A percentile compares a stretch with the other conserved stretches of the same genome.
Conservation (phyloP, 2,113 vertebrate genomes). For the Salvelinus fontinalis region DNA sequence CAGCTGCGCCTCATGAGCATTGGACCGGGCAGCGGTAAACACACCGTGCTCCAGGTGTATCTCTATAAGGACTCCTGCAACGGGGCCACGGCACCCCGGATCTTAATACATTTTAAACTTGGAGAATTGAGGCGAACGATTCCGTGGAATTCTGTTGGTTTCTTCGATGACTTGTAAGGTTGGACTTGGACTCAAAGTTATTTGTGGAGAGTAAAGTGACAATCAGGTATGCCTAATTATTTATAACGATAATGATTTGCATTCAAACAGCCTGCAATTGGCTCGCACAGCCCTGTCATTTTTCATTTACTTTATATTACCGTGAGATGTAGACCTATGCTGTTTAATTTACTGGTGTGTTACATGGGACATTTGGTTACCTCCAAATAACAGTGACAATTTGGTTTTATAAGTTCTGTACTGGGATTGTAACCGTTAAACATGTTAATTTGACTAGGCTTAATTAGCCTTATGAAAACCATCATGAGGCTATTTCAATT, state of each 20-base stretch:
- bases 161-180: conserved; percentile 51
- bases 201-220: conserved; percentile 49
- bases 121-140: conserved; percentile 38
- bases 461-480: too few species aligned
- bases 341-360: too few species aligned
- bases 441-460: neutral
- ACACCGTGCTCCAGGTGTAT: conserved; percentile 63
- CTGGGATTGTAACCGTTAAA: neutral
- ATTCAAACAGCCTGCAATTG: too few species aligned
- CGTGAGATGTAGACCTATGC: too few species aligned
- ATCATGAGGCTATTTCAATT: too few species aligned
- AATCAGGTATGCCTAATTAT: neutral
- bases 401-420: neutral
- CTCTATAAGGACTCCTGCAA: conserved; percentile 38
- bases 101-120: conserved; percentile 48
- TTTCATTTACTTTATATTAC: too few species aligned
- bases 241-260: too few species aligned
- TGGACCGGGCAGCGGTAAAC: conserved; percentile 36
- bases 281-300: too few species aligned
- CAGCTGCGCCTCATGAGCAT: conserved; percentile 34
- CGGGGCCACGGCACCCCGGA: conserved; percentile 40
- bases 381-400: neutral
- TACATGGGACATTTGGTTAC: too few species aligned
- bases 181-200: conserved; percentile 56
- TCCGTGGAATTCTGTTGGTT: conserved; percentile 57